Evolutionary conservation across 1,140 invertebrate genomes (phyloP).

Genomic region (Rhyacophila brunnea): DNA sequence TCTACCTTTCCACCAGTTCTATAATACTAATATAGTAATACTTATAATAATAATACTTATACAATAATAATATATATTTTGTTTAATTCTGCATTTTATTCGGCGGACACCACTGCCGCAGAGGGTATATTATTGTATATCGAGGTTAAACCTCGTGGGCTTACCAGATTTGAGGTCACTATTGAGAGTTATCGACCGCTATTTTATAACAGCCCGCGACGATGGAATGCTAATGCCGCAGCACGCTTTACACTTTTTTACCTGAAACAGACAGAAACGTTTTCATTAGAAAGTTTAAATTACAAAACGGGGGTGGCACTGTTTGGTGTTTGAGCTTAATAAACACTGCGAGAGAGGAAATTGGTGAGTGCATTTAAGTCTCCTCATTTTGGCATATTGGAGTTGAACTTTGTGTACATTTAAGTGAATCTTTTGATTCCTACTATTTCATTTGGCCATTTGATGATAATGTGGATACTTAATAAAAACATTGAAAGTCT

Average conservation of each 20-base stretch:
- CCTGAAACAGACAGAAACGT: conserved; percentile 27
- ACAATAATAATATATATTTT: too few species aligned
- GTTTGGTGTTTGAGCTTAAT: conserved; percentile 1
- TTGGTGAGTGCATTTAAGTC: too few species aligned
- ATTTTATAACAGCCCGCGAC: conserved; percentile 19
- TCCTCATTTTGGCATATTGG: too few species aligned
- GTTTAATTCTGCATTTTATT: too few species aligned
- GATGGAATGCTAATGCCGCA: conserved; percentile 26
- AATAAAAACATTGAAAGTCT: too few species aligned
- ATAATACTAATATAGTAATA: too few species aligned
- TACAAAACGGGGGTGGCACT: conserved; percentile 1
- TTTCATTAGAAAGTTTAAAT: conserved; percentile 31
- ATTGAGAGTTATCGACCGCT: conserved; percentile 30
- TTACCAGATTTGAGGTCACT: conserved; percentile 33
- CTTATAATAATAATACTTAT: too few species aligned
- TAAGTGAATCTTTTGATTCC: too few species aligned
- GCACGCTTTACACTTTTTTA: conserved; percentile 13
- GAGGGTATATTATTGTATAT: conserved; percentile 15
- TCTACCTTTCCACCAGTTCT: too few species aligned
- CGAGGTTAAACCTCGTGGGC: conserved; percentile 6
- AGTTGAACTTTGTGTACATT: too few species aligned
- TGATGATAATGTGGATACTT: too few species aligned
- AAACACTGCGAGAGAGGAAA: not conserved
- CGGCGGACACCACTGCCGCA: not conserved
- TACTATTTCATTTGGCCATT: too few species aligned